Evolutionary conservation across 1,140 invertebrate genomes (phyloP).

Genomic region (Anastatus disparis): DNA sequence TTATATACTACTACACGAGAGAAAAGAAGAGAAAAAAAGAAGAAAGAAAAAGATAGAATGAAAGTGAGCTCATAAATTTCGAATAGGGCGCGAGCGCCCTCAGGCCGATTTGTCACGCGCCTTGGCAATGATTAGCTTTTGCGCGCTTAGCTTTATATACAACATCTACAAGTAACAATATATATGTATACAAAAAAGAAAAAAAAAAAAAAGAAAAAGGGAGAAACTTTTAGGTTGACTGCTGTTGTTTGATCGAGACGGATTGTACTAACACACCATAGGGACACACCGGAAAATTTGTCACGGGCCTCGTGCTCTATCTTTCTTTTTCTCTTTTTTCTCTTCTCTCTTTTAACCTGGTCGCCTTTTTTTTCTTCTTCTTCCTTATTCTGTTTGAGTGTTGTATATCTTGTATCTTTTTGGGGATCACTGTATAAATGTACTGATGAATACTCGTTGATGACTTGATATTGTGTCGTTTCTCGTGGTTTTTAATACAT

Average conservation of each 20-base stretch:
- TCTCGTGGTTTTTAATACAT: slow-evolving; percentile 11
- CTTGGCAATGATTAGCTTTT: slow-evolving; percentile 42
- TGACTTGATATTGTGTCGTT: slow-evolving; percentile 62
- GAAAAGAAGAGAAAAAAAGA: no score
- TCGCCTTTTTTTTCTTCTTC: no score
- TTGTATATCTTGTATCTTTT: neutral
- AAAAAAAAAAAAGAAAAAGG: no score
- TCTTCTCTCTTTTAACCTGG: no score
- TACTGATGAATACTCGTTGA: slow-evolving; percentile 57
- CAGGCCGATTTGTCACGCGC: slow-evolving; percentile 52
- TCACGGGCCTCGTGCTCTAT: slow-evolving; percentile 50
- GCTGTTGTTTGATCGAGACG: neutral
- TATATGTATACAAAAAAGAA: no score
- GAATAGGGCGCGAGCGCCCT: slow-evolving; percentile 46
- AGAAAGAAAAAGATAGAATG: no score
- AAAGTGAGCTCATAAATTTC: slow-evolving; percentile 41
- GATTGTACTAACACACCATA: no score
- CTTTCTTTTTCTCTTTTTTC: neutral
- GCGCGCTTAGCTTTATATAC: neutral
- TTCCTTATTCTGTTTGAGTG: no score
- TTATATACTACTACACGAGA: no score
- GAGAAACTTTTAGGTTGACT: no score
- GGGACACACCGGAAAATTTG: slow-evolving; percentile 53
- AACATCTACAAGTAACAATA: no score
- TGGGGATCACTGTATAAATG: neutral